Evolutionary conservation across 2,797 vertebrate species (phyloP).

Genomic region (Eleutherodactylus coqui): DNA sequence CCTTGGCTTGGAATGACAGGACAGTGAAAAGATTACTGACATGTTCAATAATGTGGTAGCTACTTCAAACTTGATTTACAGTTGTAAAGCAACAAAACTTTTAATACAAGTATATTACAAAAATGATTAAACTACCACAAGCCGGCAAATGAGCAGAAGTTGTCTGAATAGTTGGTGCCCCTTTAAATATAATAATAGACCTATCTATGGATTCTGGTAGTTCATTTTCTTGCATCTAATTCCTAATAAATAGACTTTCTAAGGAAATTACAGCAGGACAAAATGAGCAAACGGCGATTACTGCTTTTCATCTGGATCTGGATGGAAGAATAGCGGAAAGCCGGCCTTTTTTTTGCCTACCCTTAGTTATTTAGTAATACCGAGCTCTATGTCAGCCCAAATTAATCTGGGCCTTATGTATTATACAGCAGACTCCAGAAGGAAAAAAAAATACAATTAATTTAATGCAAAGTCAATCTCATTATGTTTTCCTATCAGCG

Average conservation of each 20-base stretch:
- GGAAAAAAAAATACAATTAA: slow-evolving; percentile 58
- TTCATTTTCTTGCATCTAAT: background rate
- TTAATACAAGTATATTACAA: no score
- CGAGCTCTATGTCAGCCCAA: background rate
- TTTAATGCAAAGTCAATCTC: slow-evolving; percentile 49
- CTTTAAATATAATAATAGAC: background rate
- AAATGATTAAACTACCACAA: no score
- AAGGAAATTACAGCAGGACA: background rate
- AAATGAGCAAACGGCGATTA: background rate
- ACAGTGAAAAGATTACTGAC: no score
- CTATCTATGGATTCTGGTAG: background rate
- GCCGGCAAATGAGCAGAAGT: no score
- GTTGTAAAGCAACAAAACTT: no score
- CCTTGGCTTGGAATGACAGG: no score
- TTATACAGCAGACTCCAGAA: slow-evolving; percentile 6
- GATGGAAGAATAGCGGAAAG: background rate
- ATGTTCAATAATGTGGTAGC: no score
- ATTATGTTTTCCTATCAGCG: slow-evolving; percentile 51
- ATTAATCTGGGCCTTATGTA: slow-evolving; percentile 26
- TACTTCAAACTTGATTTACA: no score
- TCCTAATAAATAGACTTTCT: background rate
- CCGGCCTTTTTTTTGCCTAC: background rate
- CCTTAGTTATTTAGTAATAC: background rate
- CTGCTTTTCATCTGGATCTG: background rate
- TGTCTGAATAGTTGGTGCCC: no score